phyloP scores from a whole-genome alignment of 2,888 invertebrate genomes.

The Marasmarcha lunaedactyla region DNA sequence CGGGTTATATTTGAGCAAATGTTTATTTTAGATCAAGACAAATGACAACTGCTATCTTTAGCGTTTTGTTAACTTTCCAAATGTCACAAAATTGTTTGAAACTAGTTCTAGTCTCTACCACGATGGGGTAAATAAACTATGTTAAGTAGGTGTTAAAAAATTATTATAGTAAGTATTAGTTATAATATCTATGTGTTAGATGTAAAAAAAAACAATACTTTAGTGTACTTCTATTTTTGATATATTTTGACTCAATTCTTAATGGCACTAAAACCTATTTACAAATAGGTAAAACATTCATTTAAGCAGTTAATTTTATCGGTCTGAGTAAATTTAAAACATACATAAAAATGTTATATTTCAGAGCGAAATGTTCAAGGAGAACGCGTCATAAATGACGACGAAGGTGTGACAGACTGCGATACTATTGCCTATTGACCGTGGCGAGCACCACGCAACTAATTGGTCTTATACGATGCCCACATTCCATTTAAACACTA shows the following conservation, averaged over 20 bases:
- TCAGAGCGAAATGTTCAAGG: too few species aligned
- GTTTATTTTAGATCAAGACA: slow-evolving; percentile 47
- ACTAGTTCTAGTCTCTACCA: slow-evolving; percentile 19
- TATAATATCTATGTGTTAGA: too few species aligned
- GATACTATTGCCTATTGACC: slow-evolving; percentile 9
- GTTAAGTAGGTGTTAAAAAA: slow-evolving; percentile 4
- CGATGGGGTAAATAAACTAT: slow-evolving; percentile 6
- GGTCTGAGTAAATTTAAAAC: too few species aligned
- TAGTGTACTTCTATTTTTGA: too few species aligned
- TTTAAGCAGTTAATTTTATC: too few species aligned
- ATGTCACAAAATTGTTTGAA: slow-evolving; percentile 41
- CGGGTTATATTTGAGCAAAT: slow-evolving; percentile 24
- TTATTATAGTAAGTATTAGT: too few species aligned
- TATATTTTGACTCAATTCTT: too few species aligned
- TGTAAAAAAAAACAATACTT: too few species aligned
- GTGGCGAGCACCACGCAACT: slow-evolving; percentile 23
- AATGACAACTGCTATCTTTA: slow-evolving; percentile 53
- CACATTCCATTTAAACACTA: slow-evolving; percentile 27
- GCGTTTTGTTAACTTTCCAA: slow-evolving; percentile 53
- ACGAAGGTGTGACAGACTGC: slow-evolving; percentile 7
- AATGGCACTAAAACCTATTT: too few species aligned
- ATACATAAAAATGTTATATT: too few species aligned
- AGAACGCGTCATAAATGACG: slow-evolving; percentile 11
- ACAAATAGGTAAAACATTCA: too few species aligned
- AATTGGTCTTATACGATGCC: slow-evolving; percentile 27